Base-by-base conservation (phyloP, 2,888 invertebrate species). In the Diadegma fenestrale region DNA sequence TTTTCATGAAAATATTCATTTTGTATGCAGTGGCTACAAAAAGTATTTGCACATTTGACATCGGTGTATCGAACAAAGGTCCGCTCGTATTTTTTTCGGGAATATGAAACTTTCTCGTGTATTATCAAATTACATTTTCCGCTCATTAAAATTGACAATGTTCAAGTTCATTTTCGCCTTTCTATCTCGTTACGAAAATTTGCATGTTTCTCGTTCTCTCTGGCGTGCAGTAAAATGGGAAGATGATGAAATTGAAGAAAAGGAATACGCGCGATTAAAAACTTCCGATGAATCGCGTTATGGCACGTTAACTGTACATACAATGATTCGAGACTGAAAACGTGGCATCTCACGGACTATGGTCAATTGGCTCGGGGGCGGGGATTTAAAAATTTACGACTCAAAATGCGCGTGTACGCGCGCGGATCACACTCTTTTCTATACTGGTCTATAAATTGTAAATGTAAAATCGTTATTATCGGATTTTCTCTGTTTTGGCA, bases 401-500 rank as follows among this genome's bases (percentile, higher is more conserved):
- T 61, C 26, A 58, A 41, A 14, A 45, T 79, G 22, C 66, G 51
- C 51, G 41, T 48, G 61, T 71, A 83, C n/a, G 61, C 68, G 33
- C n/a, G 48, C 45, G 5, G 1, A 43, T 19, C 37, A 63, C 43
- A 64, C 7, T 41, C 14, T 43, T 54, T 68, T 41, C 54, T 72
- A 72, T 19, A 51, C 37, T 17, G 22, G 64, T 54, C 78, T 82
- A 79, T 79, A 80, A 85, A 82, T 72, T 61, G 79, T 85, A 73
- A 72, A 68, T 80, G 82, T 82, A 82, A 69, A 80, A 72, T 85
- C 72, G 80, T 79, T 80, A 85, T 85, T 82, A 85, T 85, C 82
- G 75, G 84, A 64, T 85, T 84, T 63, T 88, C 69, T 89, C 75
- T 72, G 76, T 86, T 90, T 90, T 89, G 89, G 89, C 90, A 90